Evolutionary conservation across 2,797 vertebrate species (phyloP).

Genomic region (Hozukius guyotensis): DNA sequence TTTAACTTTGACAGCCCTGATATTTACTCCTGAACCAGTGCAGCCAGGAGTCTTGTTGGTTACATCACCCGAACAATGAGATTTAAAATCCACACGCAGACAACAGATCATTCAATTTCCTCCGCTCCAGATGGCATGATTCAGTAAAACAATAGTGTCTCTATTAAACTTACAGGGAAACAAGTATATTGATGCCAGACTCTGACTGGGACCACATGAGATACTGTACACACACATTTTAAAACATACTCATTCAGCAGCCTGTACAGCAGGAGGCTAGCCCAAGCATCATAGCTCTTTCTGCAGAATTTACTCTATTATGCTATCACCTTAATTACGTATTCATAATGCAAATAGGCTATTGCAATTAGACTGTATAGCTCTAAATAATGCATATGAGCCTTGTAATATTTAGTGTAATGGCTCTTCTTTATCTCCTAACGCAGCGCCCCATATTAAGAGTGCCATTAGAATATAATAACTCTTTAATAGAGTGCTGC

Average conservation of each 20-base stretch:
- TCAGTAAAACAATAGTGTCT: constrained; percentile 40
- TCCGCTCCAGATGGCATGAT: constrained; percentile 31
- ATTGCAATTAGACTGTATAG: constrained; percentile 44
- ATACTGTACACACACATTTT: neutral
- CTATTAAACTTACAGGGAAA: constrained; percentile 13
- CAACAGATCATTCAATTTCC: constrained; percentile 47
- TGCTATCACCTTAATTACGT: constrained; percentile 44
- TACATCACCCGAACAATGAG: constrained; percentile 5
- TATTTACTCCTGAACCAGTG: neutral
- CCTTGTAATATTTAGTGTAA: constrained; percentile 54
- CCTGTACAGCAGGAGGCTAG: neutral
- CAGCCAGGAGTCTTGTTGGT: neutral
- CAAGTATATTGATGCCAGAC: constrained; percentile 6
- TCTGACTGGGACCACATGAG: constrained; percentile 24
- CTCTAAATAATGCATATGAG: constrained; percentile 58
- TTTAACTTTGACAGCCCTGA: too few species aligned
- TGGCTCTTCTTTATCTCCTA: constrained; percentile 55
- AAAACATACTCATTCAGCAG: neutral
- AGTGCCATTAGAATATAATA: constrained; percentile 54
- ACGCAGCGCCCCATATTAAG: constrained; percentile 36
- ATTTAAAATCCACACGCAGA: constrained; percentile 16
- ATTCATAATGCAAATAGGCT: constrained; percentile 51
- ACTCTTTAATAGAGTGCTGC: constrained; percentile 33
- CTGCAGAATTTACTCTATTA: constrained; percentile 11
- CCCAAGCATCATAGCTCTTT: constrained; percentile 10